phyloP scores from a whole-genome alignment of 2,797 vertebrate genomes.

The Pterois miles region DNA sequence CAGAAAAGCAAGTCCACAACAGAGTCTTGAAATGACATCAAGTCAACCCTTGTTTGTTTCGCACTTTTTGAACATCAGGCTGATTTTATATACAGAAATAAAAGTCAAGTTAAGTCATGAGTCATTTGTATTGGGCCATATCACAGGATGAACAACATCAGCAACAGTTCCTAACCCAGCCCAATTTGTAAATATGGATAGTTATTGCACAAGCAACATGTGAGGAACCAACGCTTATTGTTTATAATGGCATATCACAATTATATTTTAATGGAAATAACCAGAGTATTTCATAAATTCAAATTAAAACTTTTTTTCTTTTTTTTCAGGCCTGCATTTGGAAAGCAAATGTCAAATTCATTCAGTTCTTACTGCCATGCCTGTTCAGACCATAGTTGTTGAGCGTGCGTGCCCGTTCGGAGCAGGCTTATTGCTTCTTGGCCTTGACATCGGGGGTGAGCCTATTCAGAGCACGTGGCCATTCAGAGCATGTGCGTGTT shows the following conservation, averaged over 20 bases:
- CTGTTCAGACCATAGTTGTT: no score
- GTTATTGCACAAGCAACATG: neutral
- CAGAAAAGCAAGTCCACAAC: slow-evolving; percentile 4
- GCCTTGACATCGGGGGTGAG: no score
- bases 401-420: no score
- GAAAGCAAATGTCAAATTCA: neutral
- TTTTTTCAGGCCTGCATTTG: neutral
- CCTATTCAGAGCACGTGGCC: no score
- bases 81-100: neutral
- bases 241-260: neutral
- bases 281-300: neutral
- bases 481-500: no score
- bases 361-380: neutral
- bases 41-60: slow-evolving; percentile 19
- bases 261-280: neutral
- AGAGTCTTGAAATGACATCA: slow-evolving; percentile 17
- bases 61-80: slow-evolving; percentile 1
- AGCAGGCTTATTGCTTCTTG: no score
- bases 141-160: neutral
- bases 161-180: neutral
- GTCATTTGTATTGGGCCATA: neutral
- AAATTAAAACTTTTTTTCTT: neutral
- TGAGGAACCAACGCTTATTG: neutral
- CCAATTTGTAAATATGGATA: neutral
- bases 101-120: neutral